Conservation (phyloP, 64 coral and sea anemone species). For the Montipora efflorescens region DNA sequence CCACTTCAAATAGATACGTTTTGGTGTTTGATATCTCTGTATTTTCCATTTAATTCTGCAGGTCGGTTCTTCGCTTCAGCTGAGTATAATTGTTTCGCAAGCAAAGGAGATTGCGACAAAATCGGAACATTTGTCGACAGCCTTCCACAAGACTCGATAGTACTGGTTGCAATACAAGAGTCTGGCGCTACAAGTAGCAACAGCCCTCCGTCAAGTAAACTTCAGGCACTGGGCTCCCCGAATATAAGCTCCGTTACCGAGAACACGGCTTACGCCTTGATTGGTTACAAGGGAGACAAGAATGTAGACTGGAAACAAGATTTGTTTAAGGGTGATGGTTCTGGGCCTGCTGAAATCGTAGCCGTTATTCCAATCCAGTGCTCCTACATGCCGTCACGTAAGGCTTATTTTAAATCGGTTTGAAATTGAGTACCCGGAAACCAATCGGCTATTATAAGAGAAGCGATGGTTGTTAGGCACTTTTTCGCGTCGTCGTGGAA, state of each 20-base stretch:
- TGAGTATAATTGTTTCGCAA: constrained; percentile 25
- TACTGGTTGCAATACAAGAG: constrained; percentile 44
- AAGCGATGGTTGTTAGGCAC: no score
- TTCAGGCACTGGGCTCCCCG: background rate
- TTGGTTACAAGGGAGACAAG: constrained; percentile 45
- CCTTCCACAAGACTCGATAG: constrained; percentile 35
- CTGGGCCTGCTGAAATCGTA: constrained; percentile 9
- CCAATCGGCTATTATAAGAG: background rate
- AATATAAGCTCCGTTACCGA: background rate
- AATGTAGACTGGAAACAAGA: constrained; percentile 2
- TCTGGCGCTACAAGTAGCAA: background rate
- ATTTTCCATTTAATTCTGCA: background rate
- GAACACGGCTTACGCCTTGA: background rate
- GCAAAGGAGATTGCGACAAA: background rate
- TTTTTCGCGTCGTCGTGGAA: no score
- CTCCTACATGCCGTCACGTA: constrained; percentile 21
- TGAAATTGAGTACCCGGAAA: background rate
- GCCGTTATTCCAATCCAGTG: constrained; percentile 19
- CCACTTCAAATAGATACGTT: no score
- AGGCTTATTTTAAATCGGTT: background rate
- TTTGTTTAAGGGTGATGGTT: background rate
- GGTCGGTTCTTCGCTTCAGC: constrained; percentile 37
- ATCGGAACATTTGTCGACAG: background rate
- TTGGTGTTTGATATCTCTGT: background rate
- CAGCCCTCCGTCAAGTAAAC: background rate